Percentiles rank a stretch among this genome's conserved stretches.
Conservation (phyloP, 2,888 invertebrate genomes). For the Drosophila lacicola region DNA sequence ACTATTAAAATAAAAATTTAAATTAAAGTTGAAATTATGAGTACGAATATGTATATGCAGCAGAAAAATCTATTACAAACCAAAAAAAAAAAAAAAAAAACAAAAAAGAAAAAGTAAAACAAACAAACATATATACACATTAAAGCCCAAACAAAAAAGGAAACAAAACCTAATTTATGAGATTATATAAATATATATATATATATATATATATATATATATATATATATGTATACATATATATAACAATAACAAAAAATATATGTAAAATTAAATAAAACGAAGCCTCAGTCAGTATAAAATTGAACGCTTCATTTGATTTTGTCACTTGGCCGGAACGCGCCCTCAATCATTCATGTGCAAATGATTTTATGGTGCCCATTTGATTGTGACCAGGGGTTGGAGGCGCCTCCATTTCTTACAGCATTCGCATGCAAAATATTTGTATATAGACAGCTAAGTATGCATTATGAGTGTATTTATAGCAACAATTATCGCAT, state of each 20-base stretch:
- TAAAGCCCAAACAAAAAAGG: constrained; percentile 22
- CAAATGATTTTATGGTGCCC: constrained; percentile 14
- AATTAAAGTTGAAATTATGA: constrained; percentile 36
- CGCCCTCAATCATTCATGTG: constrained; percentile 16
- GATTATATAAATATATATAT: constrained; percentile 70
- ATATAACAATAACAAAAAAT: constrained; percentile 47
- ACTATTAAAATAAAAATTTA: constrained; percentile 61
- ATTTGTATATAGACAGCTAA: constrained; percentile 3
- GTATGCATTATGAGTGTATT: constrained; percentile 27
- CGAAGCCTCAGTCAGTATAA: constrained; percentile 86
- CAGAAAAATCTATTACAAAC: constrained; percentile 66
- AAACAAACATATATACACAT: constrained; percentile 59
- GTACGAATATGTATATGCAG: constrained; percentile 44
- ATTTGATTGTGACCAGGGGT: neutral
- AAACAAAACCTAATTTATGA: constrained; percentile 79
- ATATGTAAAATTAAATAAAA: constrained; percentile 81
- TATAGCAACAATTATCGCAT: constrained; percentile 38
- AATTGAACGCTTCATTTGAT: constrained; percentile 61
- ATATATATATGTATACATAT: constrained; percentile 18
- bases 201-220: constrained; percentile 40
- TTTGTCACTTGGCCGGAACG: constrained; percentile 29
- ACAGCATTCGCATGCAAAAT: constrained; percentile 3
- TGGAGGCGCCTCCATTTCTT: neutral
- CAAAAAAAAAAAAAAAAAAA: constrained; percentile 36
- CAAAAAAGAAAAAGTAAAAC: constrained; percentile 26